Evolutionary conservation across 2,113 vertebrate species (phyloP).

Genomic region (Bos taurus): ARS-UCD2.0 NC_037346.1:61552501-61553000

Average conservation of each 20-base stretch:
- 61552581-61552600: not conserved
- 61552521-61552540: not conserved
- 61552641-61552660: not conserved
- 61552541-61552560: not conserved
- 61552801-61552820: not conserved
- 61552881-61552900: not conserved
- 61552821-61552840: not conserved
- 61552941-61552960: not conserved
- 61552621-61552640: not conserved
- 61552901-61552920: not conserved
- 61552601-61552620: not conserved
- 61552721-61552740: not conserved
- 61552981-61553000: not conserved
- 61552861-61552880: not conserved
- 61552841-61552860: not conserved
- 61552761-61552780: not conserved
- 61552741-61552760: not conserved
- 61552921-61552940: not conserved
- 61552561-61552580: not conserved
- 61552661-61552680: not conserved
- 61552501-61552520: not conserved
- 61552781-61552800: not conserved
- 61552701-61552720: not conserved
- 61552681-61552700: not conserved
- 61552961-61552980: not conserved